Conservation (phyloP, 1,140 invertebrate species). For the Microplitis demolitor region DNA sequence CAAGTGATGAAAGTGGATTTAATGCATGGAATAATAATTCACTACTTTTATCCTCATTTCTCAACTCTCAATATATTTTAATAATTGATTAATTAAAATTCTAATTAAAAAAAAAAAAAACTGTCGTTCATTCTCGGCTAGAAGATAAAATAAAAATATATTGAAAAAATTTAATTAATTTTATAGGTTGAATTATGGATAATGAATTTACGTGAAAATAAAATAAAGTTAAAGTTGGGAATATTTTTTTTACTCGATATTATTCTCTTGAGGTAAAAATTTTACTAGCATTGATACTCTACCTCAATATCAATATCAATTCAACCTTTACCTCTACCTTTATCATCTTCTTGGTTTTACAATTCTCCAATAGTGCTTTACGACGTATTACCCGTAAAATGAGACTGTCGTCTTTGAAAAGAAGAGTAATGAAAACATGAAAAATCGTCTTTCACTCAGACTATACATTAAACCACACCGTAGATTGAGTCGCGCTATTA, state of each 20-base stretch:
- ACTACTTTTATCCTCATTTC: neutral
- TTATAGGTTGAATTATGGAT: no score
- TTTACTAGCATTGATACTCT: neutral
- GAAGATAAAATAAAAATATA: no score
- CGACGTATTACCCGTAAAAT: conserved; percentile 16
- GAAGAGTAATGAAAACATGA: conserved; percentile 35
- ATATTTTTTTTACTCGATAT: neutral
- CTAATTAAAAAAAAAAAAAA: no score
- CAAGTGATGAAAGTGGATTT: no score
- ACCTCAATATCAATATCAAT: conserved; percentile 20
- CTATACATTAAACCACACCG: no score
- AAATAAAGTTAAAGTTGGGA: no score
- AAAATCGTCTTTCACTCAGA: conserved; percentile 29
- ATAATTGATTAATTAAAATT: no score
- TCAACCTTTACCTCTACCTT: neutral
- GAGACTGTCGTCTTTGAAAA: conserved; percentile 30
- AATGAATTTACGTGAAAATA: no score
- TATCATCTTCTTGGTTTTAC: neutral
- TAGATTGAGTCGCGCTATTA: neutral
- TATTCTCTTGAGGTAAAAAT: neutral
- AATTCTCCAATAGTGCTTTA: conserved; percentile 7
- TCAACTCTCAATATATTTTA: no score
- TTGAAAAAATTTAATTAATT: no score
- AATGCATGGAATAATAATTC: neutral
- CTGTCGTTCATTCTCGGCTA: no score